These are phyloP conservation scores for Atopsyche davidsoni DNA, from an alignment of 1,140 invertebrate genomes.

Conservation along the genomic window DNA sequence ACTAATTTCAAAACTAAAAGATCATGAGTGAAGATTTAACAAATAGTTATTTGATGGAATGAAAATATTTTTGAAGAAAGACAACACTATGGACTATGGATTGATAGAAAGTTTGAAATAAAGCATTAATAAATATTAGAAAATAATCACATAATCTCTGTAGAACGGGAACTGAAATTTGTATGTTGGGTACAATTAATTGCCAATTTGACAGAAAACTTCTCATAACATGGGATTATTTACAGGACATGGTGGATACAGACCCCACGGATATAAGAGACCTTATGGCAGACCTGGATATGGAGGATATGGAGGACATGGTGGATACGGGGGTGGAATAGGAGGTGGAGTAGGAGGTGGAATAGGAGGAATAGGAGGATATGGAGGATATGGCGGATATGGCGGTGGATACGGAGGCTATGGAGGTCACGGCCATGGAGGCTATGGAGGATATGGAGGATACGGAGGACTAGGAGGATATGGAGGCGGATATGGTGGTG, in stretches of 20 bases:
- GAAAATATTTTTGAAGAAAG: neutral
- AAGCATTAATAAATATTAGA: neutral
- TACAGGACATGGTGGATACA: slow-evolving; percentile 26
- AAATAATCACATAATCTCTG: neutral
- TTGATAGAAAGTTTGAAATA: neutral
- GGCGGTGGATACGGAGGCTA: slow-evolving; percentile 16
- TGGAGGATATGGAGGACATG: slow-evolving; percentile 17
- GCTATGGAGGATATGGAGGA: slow-evolving; percentile 8
- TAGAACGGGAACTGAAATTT: neutral
- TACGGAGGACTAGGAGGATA: slow-evolving; percentile 2
- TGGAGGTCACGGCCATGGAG: slow-evolving; percentile 10
- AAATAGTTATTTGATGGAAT: neutral
- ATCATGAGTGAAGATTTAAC: slow-evolving; percentile 1
- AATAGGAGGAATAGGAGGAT: slow-evolving; percentile 24
- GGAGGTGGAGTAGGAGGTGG: slow-evolving; percentile 31
- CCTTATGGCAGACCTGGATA: slow-evolving; percentile 19
- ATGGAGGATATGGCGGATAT: slow-evolving; percentile 23
- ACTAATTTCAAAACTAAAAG: too few species aligned
- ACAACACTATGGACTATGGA: neutral
- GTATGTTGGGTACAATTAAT: too few species aligned
- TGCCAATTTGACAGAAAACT: neutral
- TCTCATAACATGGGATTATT: neutral
- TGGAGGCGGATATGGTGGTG: slow-evolving; percentile 9
- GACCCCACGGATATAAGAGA: slow-evolving; percentile 6
- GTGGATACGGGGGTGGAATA: slow-evolving; percentile 22